phyloP scores from a whole-genome alignment of 2,113 vertebrate genomes.

The Chunga burmeisteri region DNA sequence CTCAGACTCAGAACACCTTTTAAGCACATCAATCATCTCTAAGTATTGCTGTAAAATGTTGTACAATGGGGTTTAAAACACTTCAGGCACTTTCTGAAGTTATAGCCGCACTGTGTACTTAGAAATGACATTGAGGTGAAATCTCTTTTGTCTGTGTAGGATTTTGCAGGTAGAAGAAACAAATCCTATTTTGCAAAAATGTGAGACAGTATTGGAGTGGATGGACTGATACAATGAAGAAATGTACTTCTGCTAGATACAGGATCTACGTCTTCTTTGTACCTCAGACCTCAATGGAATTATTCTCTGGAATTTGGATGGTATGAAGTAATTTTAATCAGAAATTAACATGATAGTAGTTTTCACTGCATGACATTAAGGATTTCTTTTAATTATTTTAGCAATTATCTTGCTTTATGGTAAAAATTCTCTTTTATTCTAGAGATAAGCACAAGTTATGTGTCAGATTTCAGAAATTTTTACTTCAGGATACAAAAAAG shows the following conservation, averaged over 20 bases:
- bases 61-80: background rate
- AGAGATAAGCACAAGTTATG: background rate
- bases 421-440: background rate
- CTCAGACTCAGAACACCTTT: conserved; percentile 67
- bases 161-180: conserved; percentile 68
- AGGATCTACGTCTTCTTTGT: conserved; percentile 66
- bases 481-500: background rate
- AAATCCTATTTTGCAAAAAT: conserved; percentile 72
- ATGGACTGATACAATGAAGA: conserved; percentile 71
- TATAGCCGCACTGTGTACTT: background rate
- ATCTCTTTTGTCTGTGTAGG: conserved; percentile 38
- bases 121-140: conserved; percentile 41
- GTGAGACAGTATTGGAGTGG: conserved; percentile 69
- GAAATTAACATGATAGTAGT: background rate
- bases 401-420: background rate
- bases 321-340: conserved; percentile 74
- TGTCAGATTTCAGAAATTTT: background rate
- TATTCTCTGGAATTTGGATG: conserved; percentile 56
- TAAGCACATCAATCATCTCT: conserved; percentile 69
- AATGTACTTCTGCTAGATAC: conserved; percentile 66
- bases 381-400: background rate
- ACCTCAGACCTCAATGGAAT: conserved; percentile 70
- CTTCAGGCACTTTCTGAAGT: conserved; percentile 27
- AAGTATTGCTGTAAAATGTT: conserved; percentile 17
- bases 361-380: background rate